A percentile compares a stretch with the other conserved stretches of the same genome.
Evolutionary conservation across 2,888 invertebrate genomes (phyloP).

Genomic region (Hydrotaea cyrtoneurina): DNA sequence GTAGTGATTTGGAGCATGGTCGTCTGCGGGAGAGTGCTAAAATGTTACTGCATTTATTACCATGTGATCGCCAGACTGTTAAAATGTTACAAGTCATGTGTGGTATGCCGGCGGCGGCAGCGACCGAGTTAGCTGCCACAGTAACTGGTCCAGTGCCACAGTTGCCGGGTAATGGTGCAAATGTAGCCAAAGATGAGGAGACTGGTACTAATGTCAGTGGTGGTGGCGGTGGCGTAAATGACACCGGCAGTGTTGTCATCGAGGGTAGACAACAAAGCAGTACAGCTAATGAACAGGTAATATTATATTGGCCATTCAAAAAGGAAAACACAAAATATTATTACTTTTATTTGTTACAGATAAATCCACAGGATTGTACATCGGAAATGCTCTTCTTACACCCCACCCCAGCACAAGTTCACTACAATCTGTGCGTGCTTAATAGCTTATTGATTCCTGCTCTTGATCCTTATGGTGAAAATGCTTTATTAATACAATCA

Average conservation of each 20-base stretch:
- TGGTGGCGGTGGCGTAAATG: slow-evolving; percentile 10
- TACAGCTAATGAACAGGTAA: slow-evolving; percentile 70
- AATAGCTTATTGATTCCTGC: slow-evolving; percentile 97
- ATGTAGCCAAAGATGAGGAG: slow-evolving; percentile 64
- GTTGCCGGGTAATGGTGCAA: slow-evolving; percentile 33
- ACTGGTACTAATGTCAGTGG: slow-evolving; percentile 38
- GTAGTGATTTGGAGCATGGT: slow-evolving; percentile 89
- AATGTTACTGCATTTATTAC: slow-evolving; percentile 77
- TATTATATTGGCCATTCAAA: slow-evolving; percentile 13
- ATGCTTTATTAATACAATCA: slow-evolving; percentile 83
- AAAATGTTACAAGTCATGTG: slow-evolving; percentile 79
- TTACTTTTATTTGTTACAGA: slow-evolving; percentile 59
- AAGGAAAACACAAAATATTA: background rate
- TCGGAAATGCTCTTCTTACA: slow-evolving; percentile 86
- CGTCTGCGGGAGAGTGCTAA: slow-evolving; percentile 88
- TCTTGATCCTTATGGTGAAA: slow-evolving; percentile 88
- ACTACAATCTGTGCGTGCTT: slow-evolving; percentile 89
- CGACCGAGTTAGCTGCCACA: too few relatives aligned
- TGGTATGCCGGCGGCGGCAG: slow-evolving; percentile 72
- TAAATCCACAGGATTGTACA: slow-evolving; percentile 75
- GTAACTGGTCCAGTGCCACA: slow-evolving; percentile 67
- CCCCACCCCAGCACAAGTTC: slow-evolving; percentile 87
- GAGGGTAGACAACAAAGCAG: slow-evolving; percentile 59
- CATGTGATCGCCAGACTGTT: slow-evolving; percentile 81
- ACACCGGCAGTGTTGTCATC: background rate